Evolutionary conservation across 2,113 vertebrate genomes (phyloP).

Genomic region (Candoia aspera): DNA sequence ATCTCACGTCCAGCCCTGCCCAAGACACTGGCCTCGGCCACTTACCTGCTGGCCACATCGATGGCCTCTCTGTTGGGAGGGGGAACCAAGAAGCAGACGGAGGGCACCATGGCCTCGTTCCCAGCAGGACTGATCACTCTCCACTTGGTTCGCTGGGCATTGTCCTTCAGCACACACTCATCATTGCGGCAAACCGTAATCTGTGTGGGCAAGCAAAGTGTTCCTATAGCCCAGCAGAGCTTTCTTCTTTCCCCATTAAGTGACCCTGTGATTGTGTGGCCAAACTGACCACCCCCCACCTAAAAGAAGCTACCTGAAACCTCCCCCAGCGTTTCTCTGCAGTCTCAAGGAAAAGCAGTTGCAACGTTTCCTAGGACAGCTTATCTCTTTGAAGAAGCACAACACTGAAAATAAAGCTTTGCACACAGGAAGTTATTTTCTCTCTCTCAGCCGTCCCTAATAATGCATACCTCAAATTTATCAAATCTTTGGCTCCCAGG

Average conservation of each 20-base stretch:
- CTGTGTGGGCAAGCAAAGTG: conserved; percentile 67
- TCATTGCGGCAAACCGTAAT: conserved; percentile 93
- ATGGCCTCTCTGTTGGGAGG: conserved; percentile 93
- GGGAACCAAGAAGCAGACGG: conserved; percentile 92
- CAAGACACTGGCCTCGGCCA: too few relatives aligned
- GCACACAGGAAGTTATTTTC: too few relatives aligned
- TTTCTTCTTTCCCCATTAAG: neutral
- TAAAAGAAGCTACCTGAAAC: neutral
- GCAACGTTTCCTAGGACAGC: too few relatives aligned
- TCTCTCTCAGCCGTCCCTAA: neutral
- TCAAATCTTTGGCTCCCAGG: neutral
- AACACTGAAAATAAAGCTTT: neutral
- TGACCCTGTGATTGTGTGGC: too few relatives aligned
- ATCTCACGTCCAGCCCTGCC: too few relatives aligned
- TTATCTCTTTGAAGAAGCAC: neutral
- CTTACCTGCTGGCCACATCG: conserved; percentile 88
- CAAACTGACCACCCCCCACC: too few relatives aligned
- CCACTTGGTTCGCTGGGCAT: conserved; percentile 97
- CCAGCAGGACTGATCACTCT: conserved; percentile 97
- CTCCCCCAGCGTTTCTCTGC: neutral
- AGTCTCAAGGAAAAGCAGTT: neutral
- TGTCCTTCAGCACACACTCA: conserved; percentile 96
- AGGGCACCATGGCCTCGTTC: conserved; percentile 98
- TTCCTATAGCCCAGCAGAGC: neutral
- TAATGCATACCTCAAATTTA: neutral